Conservation (phyloP, 64 coral and sea anemone genomes). For the Stylophora pistillata region DNA sequence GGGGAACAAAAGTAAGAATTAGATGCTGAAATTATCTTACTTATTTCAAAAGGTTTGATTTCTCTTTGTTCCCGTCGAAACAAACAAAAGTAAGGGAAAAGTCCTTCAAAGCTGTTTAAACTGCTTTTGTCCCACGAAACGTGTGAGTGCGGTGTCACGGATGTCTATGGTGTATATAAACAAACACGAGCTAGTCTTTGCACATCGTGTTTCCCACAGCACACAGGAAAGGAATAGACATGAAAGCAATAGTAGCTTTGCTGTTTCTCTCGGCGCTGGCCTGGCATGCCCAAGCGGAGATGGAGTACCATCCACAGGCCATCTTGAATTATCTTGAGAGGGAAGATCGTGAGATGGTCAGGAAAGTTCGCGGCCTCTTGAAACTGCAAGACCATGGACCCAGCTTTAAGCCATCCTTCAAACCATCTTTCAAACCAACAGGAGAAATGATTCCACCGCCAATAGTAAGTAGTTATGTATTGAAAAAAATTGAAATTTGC, state of each 20-base stretch:
- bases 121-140: background rate
- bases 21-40: background rate
- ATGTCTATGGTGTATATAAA: background rate
- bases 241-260: constrained; percentile 15
- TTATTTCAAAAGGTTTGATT: constrained; percentile 2
- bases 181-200: background rate
- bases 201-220: constrained; percentile 8
- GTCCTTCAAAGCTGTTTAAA: constrained; percentile 6
- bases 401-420: background rate
- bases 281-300: background rate
- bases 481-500: no score
- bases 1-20: background rate
- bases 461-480: no score
- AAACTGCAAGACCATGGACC: background rate
- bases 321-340: constrained; percentile 20
- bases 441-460: no score
- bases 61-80: background rate
- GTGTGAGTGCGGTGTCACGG: background rate
- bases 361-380: constrained; percentile 6
- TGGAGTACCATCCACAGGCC: constrained; percentile 19
- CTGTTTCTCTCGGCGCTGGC: background rate
- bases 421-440: background rate
- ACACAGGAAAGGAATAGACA: background rate
- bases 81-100: background rate
- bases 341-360: constrained; percentile 27